Evolutionary conservation across 2,797 vertebrate species (phyloP).

Genomic region (Sebastes cheni): DNA sequence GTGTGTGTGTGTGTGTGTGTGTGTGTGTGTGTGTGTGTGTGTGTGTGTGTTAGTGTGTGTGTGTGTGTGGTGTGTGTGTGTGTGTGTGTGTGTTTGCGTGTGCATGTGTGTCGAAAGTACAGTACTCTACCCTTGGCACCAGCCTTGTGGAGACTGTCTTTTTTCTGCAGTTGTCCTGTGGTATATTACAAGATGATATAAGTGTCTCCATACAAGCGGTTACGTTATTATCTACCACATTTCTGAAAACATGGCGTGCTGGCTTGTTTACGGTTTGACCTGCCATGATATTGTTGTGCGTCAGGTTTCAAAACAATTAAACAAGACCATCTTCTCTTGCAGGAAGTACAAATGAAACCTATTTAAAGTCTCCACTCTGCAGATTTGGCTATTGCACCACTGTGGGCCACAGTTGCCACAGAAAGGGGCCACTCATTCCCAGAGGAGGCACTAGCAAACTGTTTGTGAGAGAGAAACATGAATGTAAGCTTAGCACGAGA

Average conservation of each 20-base stretch:
- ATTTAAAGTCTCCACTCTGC: constrained; percentile 47
- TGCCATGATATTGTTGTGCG: constrained; percentile 66
- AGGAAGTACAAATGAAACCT: constrained; percentile 59
- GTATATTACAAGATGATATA: constrained; percentile 64
- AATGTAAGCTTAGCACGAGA: constrained; percentile 80
- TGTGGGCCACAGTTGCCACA: constrained; percentile 71
- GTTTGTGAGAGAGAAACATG: constrained; percentile 80
- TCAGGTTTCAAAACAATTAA: constrained; percentile 70
- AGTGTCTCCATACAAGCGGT: constrained; percentile 52
- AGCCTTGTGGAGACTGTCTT: constrained; percentile 45
- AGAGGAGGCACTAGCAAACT: constrained; percentile 71
- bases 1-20: background rate
- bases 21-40: background rate
- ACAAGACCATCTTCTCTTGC: constrained; percentile 52
- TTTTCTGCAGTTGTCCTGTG: constrained; percentile 61
- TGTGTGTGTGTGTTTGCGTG: background rate
- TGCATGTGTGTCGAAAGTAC: constrained; percentile 25
- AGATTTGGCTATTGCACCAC: constrained; percentile 66
- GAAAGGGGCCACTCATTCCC: constrained; percentile 71
- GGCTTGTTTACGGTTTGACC: constrained; percentile 69
- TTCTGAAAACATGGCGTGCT: constrained; percentile 66
- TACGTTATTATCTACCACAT: constrained; percentile 64
- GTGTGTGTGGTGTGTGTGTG: constrained; percentile 29
- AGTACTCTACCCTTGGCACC: constrained; percentile 61
- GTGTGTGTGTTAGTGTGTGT: constrained; percentile 16